Percentiles rank a stretch among this genome's conserved stretches.
Conservation (phyloP, 2,113 vertebrate species). For the Chlorodrepanis virens region DNA sequence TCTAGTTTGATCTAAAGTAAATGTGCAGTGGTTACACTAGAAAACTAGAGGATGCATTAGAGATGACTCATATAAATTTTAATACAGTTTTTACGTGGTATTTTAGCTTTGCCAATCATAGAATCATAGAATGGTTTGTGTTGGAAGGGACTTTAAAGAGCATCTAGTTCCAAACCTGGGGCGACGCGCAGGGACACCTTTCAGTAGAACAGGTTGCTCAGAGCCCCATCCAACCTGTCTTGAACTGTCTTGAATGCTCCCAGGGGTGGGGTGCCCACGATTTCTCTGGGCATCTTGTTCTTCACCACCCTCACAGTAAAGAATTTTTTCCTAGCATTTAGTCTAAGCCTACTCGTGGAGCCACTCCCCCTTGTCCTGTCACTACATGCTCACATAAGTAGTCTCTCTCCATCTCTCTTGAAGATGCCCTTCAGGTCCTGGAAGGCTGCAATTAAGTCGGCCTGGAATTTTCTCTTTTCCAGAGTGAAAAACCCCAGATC, state of each 20-base stretch:
- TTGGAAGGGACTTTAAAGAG: neutral
- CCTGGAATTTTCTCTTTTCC: neutral
- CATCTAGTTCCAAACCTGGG: neutral
- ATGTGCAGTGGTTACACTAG: no score
- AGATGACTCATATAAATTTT: neutral
- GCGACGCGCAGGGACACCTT: neutral
- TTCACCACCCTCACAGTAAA: neutral
- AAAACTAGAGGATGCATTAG: neutral
- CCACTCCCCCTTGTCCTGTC: neutral
- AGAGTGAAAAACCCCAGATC: neutral
- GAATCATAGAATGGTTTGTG: neutral
- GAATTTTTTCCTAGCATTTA: neutral
- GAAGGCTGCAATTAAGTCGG: neutral
- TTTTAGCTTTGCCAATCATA: neutral
- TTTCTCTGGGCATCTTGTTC: neutral
- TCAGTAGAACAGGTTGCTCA: neutral
- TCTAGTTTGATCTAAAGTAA: neutral
- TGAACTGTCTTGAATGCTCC: neutral
- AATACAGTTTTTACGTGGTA: neutral
- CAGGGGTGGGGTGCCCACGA: neutral
- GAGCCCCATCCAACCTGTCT: neutral
- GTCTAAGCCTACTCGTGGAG: neutral
- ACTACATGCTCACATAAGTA: neutral
- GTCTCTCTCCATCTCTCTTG: neutral
- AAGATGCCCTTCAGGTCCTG: neutral